Evolutionary conservation across 2,888 invertebrate genomes (phyloP).

Genomic region (Drosophila koepferae): DNA sequence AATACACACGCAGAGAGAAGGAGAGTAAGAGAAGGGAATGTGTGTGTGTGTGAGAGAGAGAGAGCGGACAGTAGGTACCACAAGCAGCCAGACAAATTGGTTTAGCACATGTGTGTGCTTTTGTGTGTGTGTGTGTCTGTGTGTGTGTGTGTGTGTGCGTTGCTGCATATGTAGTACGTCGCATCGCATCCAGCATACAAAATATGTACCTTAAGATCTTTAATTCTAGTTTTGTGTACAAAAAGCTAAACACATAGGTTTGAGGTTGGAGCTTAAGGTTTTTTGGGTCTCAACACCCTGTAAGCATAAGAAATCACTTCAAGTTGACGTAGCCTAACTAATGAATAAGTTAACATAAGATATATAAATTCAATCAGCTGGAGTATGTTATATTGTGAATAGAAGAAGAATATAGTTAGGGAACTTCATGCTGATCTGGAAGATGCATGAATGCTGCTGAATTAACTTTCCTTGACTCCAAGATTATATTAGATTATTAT

Average conservation of each 20-base stretch:
- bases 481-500: too few relatives aligned
- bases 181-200: constrained; percentile 39
- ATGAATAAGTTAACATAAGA: background rate
- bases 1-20: constrained; percentile 8
- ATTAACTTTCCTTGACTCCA: too few relatives aligned
- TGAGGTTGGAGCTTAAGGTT: background rate
- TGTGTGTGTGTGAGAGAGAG: background rate
- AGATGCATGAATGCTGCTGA: too few relatives aligned
- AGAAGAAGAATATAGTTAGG: too few relatives aligned
- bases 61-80: constrained; percentile 21
- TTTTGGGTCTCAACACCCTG: background rate
- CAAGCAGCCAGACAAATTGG: constrained; percentile 75
- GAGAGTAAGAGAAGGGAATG: too few relatives aligned
- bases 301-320: background rate
- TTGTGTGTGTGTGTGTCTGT: constrained; percentile 20
- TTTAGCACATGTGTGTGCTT: constrained; percentile 51
- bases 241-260: background rate
- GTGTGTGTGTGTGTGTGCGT: constrained; percentile 8
- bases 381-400: too few relatives aligned
- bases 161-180: constrained; percentile 39
- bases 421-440: too few relatives aligned
- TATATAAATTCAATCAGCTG: background rate
- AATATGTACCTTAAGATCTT: constrained; percentile 66
- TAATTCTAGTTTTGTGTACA: constrained; percentile 60
- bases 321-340: too few relatives aligned